phyloP scores from a whole-genome alignment of 1,140 invertebrate species.

The Octopus sinensis region DNA sequence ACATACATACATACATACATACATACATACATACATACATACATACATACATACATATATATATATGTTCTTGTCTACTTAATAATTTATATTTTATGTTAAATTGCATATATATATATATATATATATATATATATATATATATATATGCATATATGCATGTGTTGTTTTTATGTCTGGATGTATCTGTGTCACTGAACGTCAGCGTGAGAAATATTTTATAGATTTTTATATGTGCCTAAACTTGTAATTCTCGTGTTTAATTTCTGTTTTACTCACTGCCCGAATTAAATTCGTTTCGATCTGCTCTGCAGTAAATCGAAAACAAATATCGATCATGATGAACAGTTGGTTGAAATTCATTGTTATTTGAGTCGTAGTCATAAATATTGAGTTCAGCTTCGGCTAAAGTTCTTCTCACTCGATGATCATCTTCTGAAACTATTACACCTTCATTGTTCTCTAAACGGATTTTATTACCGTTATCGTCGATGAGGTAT shows the following conservation, averaged over 20 bases:
- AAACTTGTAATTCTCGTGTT: background rate
- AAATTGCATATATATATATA: background rate
- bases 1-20: background rate
- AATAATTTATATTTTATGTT: background rate
- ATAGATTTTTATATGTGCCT: background rate
- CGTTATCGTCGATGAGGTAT: background rate
- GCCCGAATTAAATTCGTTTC: background rate
- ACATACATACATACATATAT: background rate
- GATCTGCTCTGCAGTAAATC: background rate
- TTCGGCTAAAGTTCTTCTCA: background rate
- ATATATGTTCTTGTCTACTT: background rate
- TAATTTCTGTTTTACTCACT: background rate
- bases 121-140: background rate
- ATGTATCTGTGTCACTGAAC: background rate
- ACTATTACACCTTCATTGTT: background rate
- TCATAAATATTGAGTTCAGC: background rate
- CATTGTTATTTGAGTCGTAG: background rate
- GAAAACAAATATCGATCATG: background rate
- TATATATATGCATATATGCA: background rate
- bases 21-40: background rate
- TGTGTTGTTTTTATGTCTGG: background rate
- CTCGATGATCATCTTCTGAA: background rate
- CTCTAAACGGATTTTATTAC: background rate
- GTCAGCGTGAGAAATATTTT: background rate
- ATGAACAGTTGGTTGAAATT: background rate